Conservation (phyloP, 23 tunicate species). For the Trididemnum nubilum region DNA sequence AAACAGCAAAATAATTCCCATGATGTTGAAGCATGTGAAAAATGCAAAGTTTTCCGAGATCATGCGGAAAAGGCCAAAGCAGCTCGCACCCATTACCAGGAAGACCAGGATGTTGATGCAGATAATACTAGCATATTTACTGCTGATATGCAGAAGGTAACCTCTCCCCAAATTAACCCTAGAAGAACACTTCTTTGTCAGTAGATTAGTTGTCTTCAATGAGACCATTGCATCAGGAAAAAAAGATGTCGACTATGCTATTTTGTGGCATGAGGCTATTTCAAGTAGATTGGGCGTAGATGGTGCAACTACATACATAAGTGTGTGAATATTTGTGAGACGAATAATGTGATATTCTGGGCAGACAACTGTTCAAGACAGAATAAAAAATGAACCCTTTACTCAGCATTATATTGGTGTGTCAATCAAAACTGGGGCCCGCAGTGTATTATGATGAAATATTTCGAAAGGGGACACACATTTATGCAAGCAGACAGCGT, state of each 20-base stretch:
- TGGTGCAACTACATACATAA: conserved; percentile 23
- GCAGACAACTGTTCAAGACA: conserved; percentile 32
- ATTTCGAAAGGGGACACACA: conserved; percentile 8
- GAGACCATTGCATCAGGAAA: conserved; percentile 15
- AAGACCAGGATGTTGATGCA: conserved; percentile 22
- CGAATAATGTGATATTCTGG: conserved; percentile 4
- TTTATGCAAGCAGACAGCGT: conserved; percentile 29
- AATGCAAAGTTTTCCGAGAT: conserved; percentile 1
- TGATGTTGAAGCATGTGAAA: not conserved
- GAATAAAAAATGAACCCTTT: conserved; percentile 34
- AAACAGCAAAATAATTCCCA: not conserved
- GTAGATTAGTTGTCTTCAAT: conserved; percentile 18
- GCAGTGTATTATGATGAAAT: not conserved
- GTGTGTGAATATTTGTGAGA: not conserved
- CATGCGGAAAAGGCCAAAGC: not conserved
- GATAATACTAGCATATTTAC: conserved; percentile 12
- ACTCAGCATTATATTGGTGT: conserved; percentile 5
- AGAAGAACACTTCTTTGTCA: not conserved
- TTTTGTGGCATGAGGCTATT: conserved; percentile 22
- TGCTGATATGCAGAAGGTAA: conserved; percentile 13
- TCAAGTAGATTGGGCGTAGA: conserved; percentile 19
- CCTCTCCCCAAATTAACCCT: conserved; percentile 21
- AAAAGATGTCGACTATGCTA: not conserved
- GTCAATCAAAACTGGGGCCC: conserved; percentile 25
- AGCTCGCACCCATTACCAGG: not conserved